phyloP scores from a whole-genome alignment of 2,113 vertebrate species.

The Struthidea cinerea region DNA sequence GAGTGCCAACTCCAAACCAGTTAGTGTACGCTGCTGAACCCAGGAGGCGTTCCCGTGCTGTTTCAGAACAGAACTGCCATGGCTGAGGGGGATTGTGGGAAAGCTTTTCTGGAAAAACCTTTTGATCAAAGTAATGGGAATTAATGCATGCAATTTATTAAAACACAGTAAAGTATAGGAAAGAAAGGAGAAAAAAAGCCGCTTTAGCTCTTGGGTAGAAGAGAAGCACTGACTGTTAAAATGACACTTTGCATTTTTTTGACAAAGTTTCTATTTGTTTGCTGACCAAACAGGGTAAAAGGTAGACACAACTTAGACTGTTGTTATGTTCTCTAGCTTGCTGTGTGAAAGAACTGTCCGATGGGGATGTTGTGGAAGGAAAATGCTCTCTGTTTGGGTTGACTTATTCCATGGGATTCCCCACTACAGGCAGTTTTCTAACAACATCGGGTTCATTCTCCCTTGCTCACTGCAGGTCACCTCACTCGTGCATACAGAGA shows the following conservation, averaged over 20 bases:
- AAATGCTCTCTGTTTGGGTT: neutral
- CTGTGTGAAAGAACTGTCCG: neutral
- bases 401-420: neutral
- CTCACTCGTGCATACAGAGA: constrained; percentile 84
- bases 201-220: neutral
- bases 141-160: neutral
- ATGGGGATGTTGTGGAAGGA: neutral
- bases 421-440: neutral
- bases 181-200: neutral
- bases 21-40: neutral
- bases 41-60: neutral
- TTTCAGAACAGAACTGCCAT: neutral
- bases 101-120: neutral
- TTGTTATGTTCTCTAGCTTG: neutral
- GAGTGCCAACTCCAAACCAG: neutral
- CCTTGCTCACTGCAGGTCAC: constrained; percentile 81
- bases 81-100: neutral
- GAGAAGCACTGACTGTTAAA: neutral
- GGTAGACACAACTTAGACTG: neutral
- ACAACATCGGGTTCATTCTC: neutral
- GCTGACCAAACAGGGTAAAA: neutral
- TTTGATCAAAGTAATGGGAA: neutral
- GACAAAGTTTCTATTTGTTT: neutral
- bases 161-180: neutral
- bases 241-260: neutral